Evolutionary conservation across 2,888 invertebrate genomes (phyloP), one percentile per base, ranked within the genome.

Genomic region (Sphaeridia pumilis): DNA sequence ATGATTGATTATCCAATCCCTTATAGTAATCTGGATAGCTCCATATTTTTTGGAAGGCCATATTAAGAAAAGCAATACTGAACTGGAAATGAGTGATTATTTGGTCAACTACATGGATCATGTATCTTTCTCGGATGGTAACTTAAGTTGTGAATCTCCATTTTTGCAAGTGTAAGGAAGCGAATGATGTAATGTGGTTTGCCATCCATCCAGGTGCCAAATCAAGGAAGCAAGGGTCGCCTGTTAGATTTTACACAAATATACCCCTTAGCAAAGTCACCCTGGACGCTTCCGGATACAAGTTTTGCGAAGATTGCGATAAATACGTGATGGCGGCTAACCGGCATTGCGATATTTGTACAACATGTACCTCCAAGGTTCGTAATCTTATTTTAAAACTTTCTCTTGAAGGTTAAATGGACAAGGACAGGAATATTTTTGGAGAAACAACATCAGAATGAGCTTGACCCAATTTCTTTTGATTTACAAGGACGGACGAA

Each of bases 11-110:
- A n/a, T n/a, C n/a, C n/a, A n/a, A n/a, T n/a, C n/a, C n/a, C n/a
- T n/a, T n/a, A n/a, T 24, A 56, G 56, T 53, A 12, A 46, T 56
- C 31, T 53, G 52, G 52, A 26, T 56, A 17, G 45, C 53, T 25
- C 56, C 56, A 4, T 56, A 56, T 42, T 56, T 56, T 25, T 34
- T 53, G 12, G 56, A 53, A 36, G 56, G 56, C 0, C 56, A 56
- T 34, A 53, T 56, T 4, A 46, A 41, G 28, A 56, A 56, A 36
- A 27, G 42, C 10, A 48, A 56, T 38, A 25, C 47, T 1, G 2
- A 34, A n/a, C 24, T 56, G 14, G 35, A 36, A 42, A 56, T 56
- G 56, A 47, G 50, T 22, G 56, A 56, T 35, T 56, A 53, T 12
- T 22, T 46, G 52, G 42, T 56, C 12, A 53, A 46, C 17, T 56